These are phyloP conservation scores for Psittacula echo DNA, from an alignment of 2,797 vertebrate genomes.

Conservation along the genomic window DNA sequence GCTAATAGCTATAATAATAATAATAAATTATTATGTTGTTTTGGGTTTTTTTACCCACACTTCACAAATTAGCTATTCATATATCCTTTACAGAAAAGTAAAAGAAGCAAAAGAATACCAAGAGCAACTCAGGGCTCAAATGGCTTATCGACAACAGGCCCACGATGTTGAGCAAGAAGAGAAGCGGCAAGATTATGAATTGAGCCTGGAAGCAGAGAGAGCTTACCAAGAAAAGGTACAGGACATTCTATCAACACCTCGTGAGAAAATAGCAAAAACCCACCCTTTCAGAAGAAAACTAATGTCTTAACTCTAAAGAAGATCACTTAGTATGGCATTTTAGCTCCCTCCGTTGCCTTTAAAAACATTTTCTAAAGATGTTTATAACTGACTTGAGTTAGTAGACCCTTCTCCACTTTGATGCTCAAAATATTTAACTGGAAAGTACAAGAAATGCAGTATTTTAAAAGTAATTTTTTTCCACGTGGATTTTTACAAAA, in stretches of 20 bases:
- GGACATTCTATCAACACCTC: constrained; percentile 72
- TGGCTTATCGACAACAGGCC: constrained; percentile 71
- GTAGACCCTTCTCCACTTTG: background rate
- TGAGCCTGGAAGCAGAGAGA: constrained; percentile 62
- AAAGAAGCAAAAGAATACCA: constrained; percentile 71
- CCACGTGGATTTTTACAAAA: background rate
- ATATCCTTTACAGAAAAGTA: constrained; percentile 71
- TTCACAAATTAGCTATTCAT: background rate
- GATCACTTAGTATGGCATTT: background rate
- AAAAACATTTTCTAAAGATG: background rate
- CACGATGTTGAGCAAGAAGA: constrained; percentile 68
- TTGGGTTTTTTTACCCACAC: background rate
- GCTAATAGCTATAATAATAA: background rate
- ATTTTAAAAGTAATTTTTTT: background rate
- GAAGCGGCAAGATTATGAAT: constrained; percentile 74
- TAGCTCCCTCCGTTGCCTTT: background rate
- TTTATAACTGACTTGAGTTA: background rate
- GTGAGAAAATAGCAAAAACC: background rate
- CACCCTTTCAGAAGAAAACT: constrained; percentile 81
- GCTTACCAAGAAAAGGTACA: constrained; percentile 74
- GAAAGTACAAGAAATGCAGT: background rate
- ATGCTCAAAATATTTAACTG: background rate
- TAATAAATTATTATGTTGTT: background rate
- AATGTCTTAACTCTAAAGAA: background rate
- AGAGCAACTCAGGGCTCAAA: constrained; percentile 83